Percentiles rank a stretch among this genome's conserved stretches.
Evolutionary conservation across 2,888 invertebrate genomes (phyloP).

Genomic region (Agonopterix subpropinquella): DNA sequence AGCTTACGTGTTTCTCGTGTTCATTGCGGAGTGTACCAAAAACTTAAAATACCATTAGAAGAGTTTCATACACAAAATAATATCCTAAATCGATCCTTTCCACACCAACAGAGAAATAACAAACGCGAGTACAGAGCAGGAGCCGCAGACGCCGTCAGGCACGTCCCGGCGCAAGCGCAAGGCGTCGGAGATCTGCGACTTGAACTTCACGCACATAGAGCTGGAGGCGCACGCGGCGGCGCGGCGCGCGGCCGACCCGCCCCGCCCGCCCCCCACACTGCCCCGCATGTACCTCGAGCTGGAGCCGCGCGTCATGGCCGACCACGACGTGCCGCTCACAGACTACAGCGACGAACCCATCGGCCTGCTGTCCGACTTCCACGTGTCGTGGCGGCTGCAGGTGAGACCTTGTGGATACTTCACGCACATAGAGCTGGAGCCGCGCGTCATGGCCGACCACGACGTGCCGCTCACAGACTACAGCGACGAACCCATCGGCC

Average conservation of each 20-base stretch:
- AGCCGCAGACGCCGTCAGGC: slow-evolving; percentile 4
- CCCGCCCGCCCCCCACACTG: slow-evolving; percentile 56
- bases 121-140: slow-evolving; percentile 6
- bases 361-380: slow-evolving; percentile 55
- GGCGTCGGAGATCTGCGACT: slow-evolving; percentile 8
- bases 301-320: slow-evolving; percentile 48
- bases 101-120: not conserved
- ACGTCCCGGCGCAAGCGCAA: not conserved
- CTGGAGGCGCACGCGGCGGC: slow-evolving; percentile 11
- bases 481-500: no score
- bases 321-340: slow-evolving; percentile 35
- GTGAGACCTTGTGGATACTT: slow-evolving; percentile 15
- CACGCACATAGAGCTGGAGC: no score
- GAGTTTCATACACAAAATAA: no score
- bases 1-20: no score
- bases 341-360: slow-evolving; percentile 51
- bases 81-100: not conserved
- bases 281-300: slow-evolving; percentile 57
- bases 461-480: no score
- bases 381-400: slow-evolving; percentile 46
- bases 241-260: slow-evolving; percentile 10
- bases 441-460: no score
- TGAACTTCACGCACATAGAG: slow-evolving; percentile 12
- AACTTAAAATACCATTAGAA: no score
- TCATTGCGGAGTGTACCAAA: no score